Evolutionary conservation across 2,888 invertebrate genomes (phyloP), one percentile per base, ranked within the genome.

Genomic region (Spisula subtruncata): DNA sequence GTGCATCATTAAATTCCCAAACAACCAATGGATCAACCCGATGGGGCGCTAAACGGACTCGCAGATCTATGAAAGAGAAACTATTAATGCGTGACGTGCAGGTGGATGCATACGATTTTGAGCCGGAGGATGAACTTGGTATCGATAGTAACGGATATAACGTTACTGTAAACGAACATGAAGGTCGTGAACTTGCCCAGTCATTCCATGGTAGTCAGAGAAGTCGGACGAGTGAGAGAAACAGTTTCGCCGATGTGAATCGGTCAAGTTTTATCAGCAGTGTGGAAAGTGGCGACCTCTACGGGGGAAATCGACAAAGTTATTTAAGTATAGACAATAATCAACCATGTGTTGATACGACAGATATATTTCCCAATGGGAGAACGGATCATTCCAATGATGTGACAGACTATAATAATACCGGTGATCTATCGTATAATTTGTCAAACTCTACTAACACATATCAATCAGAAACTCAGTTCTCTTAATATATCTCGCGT

Each of bases 61-160:
- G 92, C 87, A 93, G 94, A 16, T 95, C 93, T 16, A 96, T 96
- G 96, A 96, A 96, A 85, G 95, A 96, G 86, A 96, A 96, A 92
- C 93, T 96, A 16, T 92, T 96, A 25, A 93, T 95, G 88, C 91
- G 89, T 14, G 93, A 94, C 41, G 93, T 93, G 6, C 93, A 92
- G n/a, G 93, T 93, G 18, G 93, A 94, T 66, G 88, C 93, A 16
- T 94, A 93, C 82, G 95, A 94, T 75, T 90, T 93, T 35, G 92
- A 92, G n/a, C 89, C 87, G 1, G 93, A 93, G 41, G 91, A 92
- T 35, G 92, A 93, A 48, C 87, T 93, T 86, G 94, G 94, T 16
- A 93, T 94, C 79, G 93, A 93, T 48, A 92, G 93, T 60, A 93
- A 89, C 46, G 90, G 92, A 8, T 92, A 92, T 51, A 89, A 91